A percentile compares a stretch with the other conserved stretches of the same genome.
phyloP scores from a whole-genome alignment of 2,797 vertebrate genomes.

The Enteromius treurensis region DNA sequence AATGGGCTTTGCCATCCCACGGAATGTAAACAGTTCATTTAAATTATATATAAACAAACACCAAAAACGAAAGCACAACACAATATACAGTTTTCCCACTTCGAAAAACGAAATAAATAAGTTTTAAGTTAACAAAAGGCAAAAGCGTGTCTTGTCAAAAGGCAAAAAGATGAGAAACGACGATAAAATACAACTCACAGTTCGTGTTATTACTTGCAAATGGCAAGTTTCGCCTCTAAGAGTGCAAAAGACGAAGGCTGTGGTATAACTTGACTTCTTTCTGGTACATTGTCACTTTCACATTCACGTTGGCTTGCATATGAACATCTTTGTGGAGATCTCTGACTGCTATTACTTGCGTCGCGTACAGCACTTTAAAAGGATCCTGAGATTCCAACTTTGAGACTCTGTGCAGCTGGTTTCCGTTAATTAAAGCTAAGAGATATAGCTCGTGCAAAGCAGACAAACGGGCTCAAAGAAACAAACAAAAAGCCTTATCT shows the following conservation, averaged over 20 bases:
- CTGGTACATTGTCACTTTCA: constrained; percentile 57
- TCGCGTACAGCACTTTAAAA: constrained; percentile 66
- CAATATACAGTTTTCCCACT: constrained; percentile 70
- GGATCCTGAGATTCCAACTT: constrained; percentile 72
- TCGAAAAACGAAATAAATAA: constrained; percentile 78
- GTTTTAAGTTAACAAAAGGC: constrained; percentile 79
- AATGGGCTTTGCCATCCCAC: constrained; percentile 66
- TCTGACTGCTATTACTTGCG: constrained; percentile 14
- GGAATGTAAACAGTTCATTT: constrained; percentile 81
- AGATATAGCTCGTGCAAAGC: constrained; percentile 61
- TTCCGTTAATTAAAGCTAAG: constrained; percentile 76
- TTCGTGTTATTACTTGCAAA: constrained; percentile 35
- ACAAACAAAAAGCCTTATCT: constrained; percentile 64
- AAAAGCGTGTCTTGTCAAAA: constrained; percentile 60
- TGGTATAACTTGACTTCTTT: constrained; percentile 38
- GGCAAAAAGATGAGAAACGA: constrained; percentile 54
- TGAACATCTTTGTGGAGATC: constrained; percentile 30
- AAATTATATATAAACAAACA: constrained; percentile 75
- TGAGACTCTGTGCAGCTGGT: constrained; percentile 58
- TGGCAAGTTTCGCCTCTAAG: constrained; percentile 48
- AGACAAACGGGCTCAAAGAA: constrained; percentile 46
- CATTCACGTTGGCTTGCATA: constrained; percentile 49
- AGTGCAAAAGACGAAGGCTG: constrained; percentile 54
- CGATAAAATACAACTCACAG: constrained; percentile 36
- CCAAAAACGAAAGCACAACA: constrained; percentile 68